Evolutionary conservation across 2,888 invertebrate species (phyloP).

Genomic region (Cephus sareptanus): DNA sequence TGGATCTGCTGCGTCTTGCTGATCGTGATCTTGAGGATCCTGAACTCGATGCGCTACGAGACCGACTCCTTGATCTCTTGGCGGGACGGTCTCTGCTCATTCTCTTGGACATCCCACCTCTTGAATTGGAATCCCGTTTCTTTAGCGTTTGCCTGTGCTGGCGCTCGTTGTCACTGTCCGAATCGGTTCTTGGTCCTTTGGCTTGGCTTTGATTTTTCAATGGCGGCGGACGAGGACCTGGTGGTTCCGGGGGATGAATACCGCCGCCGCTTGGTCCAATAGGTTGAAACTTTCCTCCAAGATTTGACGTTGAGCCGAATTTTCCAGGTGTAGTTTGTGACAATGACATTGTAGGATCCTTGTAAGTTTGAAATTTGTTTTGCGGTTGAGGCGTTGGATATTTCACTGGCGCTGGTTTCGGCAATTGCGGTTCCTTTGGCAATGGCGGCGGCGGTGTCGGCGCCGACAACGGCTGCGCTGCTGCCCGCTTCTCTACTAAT

Average conservation of each 20-base stretch:
- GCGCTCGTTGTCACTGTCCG: conserved; percentile 58
- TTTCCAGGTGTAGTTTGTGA: conserved; percentile 32
- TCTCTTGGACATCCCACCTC: conserved; percentile 41
- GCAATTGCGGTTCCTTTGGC: conserved; percentile 62
- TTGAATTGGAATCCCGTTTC: conserved; percentile 67
- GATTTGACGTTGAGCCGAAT: conserved; percentile 45
- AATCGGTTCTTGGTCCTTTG: conserved; percentile 72
- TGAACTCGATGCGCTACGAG: conserved; percentile 72
- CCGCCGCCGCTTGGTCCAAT: conserved; percentile 49
- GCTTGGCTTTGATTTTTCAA: conserved; percentile 66
- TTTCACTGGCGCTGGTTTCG: conserved; percentile 54
- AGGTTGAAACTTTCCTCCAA: conserved; percentile 61
- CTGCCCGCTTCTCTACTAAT: conserved; percentile 54
- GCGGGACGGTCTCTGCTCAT: conserved; percentile 52
- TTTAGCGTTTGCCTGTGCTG: conserved; percentile 57
- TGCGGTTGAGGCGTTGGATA: conserved; percentile 60
- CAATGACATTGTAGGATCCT: conserved; percentile 35
- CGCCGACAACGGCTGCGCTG: conserved; percentile 43
- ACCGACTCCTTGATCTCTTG: conserved; percentile 62
- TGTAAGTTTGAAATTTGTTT: conserved; percentile 57
- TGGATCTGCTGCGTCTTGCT: conserved; percentile 69
- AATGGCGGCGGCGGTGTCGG: conserved; percentile 65
- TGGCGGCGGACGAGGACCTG: conserved; percentile 52
- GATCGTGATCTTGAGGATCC: conserved; percentile 77
- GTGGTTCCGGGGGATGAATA: conserved; percentile 55